Base-by-base conservation (phyloP, 1,140 invertebrate species). In the Drosophila paulistorum region DNA sequence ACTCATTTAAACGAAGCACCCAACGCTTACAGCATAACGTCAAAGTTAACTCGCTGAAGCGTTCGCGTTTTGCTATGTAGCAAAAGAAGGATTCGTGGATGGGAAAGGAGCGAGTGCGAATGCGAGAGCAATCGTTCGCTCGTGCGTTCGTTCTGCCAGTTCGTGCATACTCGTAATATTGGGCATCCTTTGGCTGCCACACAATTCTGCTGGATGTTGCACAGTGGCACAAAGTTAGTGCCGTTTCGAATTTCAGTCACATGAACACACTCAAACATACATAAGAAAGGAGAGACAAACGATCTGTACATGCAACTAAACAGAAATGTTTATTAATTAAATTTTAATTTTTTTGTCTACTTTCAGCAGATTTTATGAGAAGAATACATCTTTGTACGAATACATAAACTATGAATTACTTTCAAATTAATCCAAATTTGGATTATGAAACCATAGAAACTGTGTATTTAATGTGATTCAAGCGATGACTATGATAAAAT, bases 1-100 rank as follows among this genome's bases (percentile, higher is more conserved):
- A 89, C 84, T 87, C 84, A 89, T 87, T 87, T 89, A 87, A 87
- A 89, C 84, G 79, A 87, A 84, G 84, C 84, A 84, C 80, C 79
- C 84, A 89, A 80, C 78, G 77, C 84, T 84, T 76, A 87, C 83
- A 87, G 75, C 79, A 83, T 65, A 82, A 87, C 80, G 80, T 81
- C 71, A 81, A 87, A 89, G 84, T 89, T 89, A 89, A 84, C 84
- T 87, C 77, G 65, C 74, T 77, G 71, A 64, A 82, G 65, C 73
- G 70, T 64, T 74, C 68, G 69, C 81, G 67, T 79, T 30, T 65
- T 42, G 45, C 45, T 23, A 10, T 51, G 45, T 51, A 23, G 45
- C 45, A 0, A 30, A 51, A 51, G 45, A 51, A 51, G 37, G 11
- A 23, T 59, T 57, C 35, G 57, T 10, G 55, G 30, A 14, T 42